Evolutionary conservation across 2,888 invertebrate species (phyloP).

Genomic region (Trachelus tabidus): DNA sequence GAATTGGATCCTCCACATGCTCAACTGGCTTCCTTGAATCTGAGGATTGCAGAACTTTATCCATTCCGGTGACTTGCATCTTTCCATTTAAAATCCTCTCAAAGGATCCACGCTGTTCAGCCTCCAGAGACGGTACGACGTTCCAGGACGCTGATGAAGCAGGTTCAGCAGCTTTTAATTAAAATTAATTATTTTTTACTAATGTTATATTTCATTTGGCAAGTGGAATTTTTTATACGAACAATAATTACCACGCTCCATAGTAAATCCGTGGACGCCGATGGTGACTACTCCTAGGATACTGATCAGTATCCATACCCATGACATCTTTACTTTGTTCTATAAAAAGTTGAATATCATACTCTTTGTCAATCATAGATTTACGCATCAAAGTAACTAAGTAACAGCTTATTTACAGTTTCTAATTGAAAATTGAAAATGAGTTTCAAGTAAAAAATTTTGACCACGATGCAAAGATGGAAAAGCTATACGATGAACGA

Average conservation of each 20-base stretch:
- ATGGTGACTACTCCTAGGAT: slow-evolving; percentile 22
- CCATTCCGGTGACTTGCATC: slow-evolving; percentile 20
- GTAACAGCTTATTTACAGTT: too few species aligned
- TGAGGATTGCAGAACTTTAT: slow-evolving; percentile 27
- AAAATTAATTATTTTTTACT: not conserved
- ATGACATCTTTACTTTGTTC: slow-evolving; percentile 12
- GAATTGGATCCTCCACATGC: slow-evolving; percentile 14
- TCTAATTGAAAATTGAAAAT: too few species aligned
- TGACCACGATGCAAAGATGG: too few species aligned
- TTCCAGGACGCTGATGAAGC: slow-evolving; percentile 7
- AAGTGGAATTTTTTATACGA: not conserved
- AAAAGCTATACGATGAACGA: too few species aligned
- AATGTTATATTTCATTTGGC: not conserved
- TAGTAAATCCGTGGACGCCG: slow-evolving; percentile 18
- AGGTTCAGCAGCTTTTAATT: not conserved
- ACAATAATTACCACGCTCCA: slow-evolving; percentile 13
- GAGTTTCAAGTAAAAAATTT: too few species aligned
- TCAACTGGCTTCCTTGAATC: slow-evolving; percentile 24
- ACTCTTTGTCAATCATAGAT: not conserved
- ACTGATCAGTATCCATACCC: slow-evolving; percentile 24
- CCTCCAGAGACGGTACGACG: slow-evolving; percentile 5
- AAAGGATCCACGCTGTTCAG: slow-evolving; percentile 12
- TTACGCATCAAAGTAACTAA: too few species aligned
- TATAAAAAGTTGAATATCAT: not conserved
- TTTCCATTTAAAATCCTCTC: slow-evolving; percentile 24